Evolutionary conservation across 53 echinoderm and acorn worm species (phyloP).

Genomic region (Paracentrotus lividus): DNA sequence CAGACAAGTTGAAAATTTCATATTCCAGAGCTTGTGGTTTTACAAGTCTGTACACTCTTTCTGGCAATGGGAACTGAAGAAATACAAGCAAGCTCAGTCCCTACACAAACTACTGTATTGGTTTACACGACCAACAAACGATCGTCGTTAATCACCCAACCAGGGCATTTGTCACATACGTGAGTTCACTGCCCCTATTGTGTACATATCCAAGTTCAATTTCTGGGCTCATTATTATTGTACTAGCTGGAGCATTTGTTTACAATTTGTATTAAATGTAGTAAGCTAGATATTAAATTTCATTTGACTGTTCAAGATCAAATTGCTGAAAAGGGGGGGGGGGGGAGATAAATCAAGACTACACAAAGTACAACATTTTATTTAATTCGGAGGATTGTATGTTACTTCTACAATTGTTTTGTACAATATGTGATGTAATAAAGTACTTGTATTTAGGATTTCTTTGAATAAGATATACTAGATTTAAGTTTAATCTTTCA

Average conservation of each 20-base stretch:
- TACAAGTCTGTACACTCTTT: too few species aligned
- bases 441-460: too few species aligned
- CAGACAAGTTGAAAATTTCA: too few species aligned
- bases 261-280: neutral
- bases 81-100: neutral
- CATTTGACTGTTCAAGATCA: neutral
- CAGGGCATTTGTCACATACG: neutral
- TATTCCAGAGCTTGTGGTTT: too few species aligned
- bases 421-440: too few species aligned
- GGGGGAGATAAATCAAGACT: neutral
- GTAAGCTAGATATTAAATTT: neutral
- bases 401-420: too few species aligned
- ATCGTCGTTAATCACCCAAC: neutral
- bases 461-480: too few species aligned
- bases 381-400: too few species aligned
- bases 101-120: neutral
- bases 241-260: neutral
- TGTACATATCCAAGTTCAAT: conserved; percentile 12
- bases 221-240: neutral
- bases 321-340: neutral
- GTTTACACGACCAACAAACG: neutral
- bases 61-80: too few species aligned
- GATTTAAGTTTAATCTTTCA: too few species aligned
- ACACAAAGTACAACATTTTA: neutral
- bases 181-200: conserved; percentile 13